Evolutionary conservation across 2,888 invertebrate species (phyloP).

Genomic region (Cinara cedri): DNA sequence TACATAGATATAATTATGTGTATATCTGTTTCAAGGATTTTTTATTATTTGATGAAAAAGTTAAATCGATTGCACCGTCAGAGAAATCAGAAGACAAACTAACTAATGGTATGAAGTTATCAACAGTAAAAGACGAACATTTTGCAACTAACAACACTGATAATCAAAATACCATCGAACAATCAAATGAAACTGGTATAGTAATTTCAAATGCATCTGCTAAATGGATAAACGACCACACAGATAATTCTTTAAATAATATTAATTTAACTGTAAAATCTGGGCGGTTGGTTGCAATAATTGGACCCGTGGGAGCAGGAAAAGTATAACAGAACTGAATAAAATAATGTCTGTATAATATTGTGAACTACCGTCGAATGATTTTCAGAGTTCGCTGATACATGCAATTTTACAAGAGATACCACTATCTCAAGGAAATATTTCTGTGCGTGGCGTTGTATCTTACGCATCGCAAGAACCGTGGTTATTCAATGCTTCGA

Average conservation of each 20-base stretch:
- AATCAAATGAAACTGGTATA: conserved; percentile 63
- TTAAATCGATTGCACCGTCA: background rate
- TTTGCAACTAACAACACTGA: background rate
- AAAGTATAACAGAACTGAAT: conserved; percentile 67
- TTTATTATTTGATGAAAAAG: conserved; percentile 63
- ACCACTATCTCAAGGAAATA: conserved; percentile 70
- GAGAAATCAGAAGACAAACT: background rate
- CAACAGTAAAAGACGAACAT: background rate
- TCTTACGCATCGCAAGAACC: conserved; percentile 87
- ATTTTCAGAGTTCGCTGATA: conserved; percentile 69
- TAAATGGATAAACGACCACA: conserved; percentile 67
- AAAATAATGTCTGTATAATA: too few relatives aligned
- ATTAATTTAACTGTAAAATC: conserved; percentile 67
- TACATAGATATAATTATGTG: too few relatives aligned
- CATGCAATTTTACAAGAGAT: conserved; percentile 80
- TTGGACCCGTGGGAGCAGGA: conserved; percentile 79
- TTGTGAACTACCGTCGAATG: too few relatives aligned
- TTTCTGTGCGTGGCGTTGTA: conserved; percentile 72
- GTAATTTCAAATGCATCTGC: conserved; percentile 62
- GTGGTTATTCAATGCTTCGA: conserved; percentile 82
- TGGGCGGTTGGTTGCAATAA: conserved; percentile 73
- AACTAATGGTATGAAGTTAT: background rate
- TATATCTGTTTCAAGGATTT: conserved; percentile 63
- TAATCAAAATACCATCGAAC: background rate
- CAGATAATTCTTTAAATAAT: conserved; percentile 66